These are phyloP conservation scores for Julus scandinavius DNA, from an alignment of 2,888 invertebrate species.

Conservation along the genomic window DNA sequence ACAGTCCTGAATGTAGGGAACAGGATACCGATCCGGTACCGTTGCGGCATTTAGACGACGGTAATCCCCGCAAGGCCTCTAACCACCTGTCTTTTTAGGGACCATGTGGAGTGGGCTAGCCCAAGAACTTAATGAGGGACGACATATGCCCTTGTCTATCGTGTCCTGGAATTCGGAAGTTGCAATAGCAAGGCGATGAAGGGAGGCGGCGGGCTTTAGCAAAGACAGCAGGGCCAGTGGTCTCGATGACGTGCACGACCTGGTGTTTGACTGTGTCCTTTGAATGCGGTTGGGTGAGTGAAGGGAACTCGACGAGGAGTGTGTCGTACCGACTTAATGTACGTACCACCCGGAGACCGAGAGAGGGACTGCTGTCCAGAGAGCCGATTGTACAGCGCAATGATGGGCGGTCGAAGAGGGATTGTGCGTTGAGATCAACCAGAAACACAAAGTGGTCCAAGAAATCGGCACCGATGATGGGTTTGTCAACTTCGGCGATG, in stretches of 20 bases:
- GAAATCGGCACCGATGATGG: conserved; percentile 9
- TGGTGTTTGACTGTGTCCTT: background rate
- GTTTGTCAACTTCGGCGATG: background rate
- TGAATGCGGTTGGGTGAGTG: background rate
- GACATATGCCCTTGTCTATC: background rate
- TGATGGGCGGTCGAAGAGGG: background rate
- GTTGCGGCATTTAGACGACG: background rate
- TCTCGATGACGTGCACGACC: too few relatives aligned
- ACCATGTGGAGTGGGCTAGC: conserved; percentile 17
- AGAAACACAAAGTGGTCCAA: background rate
- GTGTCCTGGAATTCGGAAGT: background rate
- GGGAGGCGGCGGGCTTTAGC: background rate
- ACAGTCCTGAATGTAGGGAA: conserved; percentile 12
- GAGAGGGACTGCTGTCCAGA: background rate
- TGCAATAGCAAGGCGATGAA: background rate
- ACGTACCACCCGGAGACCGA: too few relatives aligned
- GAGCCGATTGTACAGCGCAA: background rate
- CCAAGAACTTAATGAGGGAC: background rate
- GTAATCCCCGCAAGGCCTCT: background rate
- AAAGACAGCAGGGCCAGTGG: background rate
- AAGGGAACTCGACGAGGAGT: background rate
- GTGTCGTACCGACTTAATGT: background rate
- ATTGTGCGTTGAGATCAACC: background rate
- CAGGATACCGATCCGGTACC: background rate
- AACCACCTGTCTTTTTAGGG: background rate